Percentiles rank a stretch among this genome's conserved stretches.
These are phyloP conservation scores for Temnopleurus reevesii DNA, from an alignment of 53 echinoderm and acorn worm genomes.

Conservation along the genomic window DNA sequence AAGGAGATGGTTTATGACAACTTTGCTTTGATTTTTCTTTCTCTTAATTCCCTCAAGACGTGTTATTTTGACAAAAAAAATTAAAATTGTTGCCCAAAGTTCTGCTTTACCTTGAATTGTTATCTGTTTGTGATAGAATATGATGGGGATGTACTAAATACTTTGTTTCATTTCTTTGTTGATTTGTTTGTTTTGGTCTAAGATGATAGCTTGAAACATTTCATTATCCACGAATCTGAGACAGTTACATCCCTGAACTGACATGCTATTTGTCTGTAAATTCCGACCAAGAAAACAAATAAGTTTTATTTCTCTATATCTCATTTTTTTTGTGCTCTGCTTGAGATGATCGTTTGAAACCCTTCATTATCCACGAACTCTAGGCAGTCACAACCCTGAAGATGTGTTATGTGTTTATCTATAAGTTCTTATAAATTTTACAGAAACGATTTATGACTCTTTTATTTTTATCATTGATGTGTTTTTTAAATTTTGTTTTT, in stretches of 20 bases:
- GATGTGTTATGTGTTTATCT: no score
- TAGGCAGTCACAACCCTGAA: no score
- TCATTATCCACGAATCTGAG: conserved; percentile 88
- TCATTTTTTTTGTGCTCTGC: no score
- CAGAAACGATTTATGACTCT: no score
- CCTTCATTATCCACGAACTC: no score
- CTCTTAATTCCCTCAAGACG: no score
- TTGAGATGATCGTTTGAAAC: no score
- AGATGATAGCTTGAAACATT: conserved; percentile 83
- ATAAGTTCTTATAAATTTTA: no score
- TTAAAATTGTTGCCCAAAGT: neutral
- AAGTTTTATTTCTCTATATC: neutral
- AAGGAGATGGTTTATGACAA: neutral
- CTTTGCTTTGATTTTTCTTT: no score
- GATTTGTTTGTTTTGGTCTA: neutral
- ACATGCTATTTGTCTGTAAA: no score
- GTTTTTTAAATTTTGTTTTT: neutral
- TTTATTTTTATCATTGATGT: no score
- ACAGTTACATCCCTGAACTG: conserved; percentile 66
- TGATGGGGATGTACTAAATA: neutral
- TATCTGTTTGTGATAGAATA: neutral
- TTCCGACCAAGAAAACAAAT: neutral
- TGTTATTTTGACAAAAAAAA: neutral
- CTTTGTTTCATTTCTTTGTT: no score
- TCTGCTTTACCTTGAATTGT: neutral